Evolutionary conservation across 2,888 invertebrate species (phyloP).

Genomic region (Mesorhabditis spiculigera): DNA sequence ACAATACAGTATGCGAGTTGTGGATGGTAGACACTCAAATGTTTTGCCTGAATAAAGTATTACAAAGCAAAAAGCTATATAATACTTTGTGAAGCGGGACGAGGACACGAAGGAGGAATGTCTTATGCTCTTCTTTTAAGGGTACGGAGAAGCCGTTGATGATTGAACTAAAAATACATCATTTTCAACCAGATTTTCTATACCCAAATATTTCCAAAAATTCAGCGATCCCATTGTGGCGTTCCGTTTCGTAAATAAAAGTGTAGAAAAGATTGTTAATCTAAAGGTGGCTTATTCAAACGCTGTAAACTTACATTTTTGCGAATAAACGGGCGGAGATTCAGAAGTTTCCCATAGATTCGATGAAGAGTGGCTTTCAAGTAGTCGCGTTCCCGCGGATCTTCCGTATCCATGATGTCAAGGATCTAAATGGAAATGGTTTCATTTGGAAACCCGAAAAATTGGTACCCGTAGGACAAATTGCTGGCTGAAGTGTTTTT

Average conservation of each 20-base stretch:
- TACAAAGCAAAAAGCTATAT: neutral
- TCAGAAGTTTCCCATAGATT: conserved; percentile 98
- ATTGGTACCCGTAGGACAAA: conserved; percentile 78
- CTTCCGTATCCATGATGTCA: conserved; percentile 98
- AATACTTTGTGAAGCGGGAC: conserved; percentile 88
- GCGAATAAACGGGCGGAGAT: conserved; percentile 78
- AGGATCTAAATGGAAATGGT: conserved; percentile 71
- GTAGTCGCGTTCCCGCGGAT: conserved; percentile 96
- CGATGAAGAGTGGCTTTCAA: conserved; percentile 96
- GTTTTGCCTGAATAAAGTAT: conserved; percentile 41
- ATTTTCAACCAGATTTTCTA: neutral
- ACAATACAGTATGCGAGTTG: conserved; percentile 97
- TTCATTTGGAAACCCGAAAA: neutral
- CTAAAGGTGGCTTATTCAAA: conserved; percentile 66
- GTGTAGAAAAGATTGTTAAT: conserved; percentile 96
- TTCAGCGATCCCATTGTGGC: conserved; percentile 97
- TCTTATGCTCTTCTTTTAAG: conserved; percentile 94
- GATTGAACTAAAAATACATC: conserved; percentile 70
- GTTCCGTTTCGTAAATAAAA: conserved; percentile 99
- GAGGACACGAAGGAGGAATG: conserved; percentile 88
- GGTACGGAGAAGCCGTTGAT: conserved; percentile 98
- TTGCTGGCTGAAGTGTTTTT: conserved; percentile 88
- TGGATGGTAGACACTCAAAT: conserved; percentile 88
- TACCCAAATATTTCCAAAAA: conserved; percentile 90
- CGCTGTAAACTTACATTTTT: conserved; percentile 19